Conservation (phyloP, 2,888 invertebrate genomes). For the Tetropium fuscum region DNA sequence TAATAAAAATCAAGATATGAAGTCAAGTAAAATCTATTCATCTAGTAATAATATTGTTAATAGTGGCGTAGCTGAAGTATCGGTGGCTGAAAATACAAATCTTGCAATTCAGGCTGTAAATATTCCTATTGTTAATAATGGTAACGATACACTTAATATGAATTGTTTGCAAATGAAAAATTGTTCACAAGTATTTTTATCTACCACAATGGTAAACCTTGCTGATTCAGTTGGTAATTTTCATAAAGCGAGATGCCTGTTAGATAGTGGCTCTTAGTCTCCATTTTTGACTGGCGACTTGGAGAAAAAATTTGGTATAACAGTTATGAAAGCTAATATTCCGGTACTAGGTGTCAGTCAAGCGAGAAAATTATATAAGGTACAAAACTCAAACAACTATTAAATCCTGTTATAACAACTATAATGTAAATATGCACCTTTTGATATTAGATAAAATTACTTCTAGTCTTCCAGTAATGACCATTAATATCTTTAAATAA, state of each 20-base stretch:
- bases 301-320: not conserved
- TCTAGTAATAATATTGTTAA: too few relatives aligned
- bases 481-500: not conserved
- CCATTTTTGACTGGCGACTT: not conserved
- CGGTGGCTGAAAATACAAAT: too few relatives aligned
- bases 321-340: not conserved
- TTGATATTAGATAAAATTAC: not conserved
- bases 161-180: too few relatives aligned
- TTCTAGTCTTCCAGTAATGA: not conserved
- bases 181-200: too few relatives aligned
- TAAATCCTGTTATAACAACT: not conserved
- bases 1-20: too few relatives aligned
- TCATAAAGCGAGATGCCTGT: not conserved
- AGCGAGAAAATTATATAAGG: not conserved
- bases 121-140: too few relatives aligned
- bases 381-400: not conserved
- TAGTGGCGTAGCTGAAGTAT: too few relatives aligned
- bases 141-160: too few relatives aligned
- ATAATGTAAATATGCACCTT: not conserved
- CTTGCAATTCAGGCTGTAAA: too few relatives aligned
- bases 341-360: not conserved
- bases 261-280: not conserved
- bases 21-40: too few relatives aligned
- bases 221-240: not conserved
- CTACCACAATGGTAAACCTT: not conserved